Evolutionary conservation across 1,140 invertebrate genomes (phyloP), one percentile per base, ranked within the genome.

Genomic region (Formica selysi): DNA sequence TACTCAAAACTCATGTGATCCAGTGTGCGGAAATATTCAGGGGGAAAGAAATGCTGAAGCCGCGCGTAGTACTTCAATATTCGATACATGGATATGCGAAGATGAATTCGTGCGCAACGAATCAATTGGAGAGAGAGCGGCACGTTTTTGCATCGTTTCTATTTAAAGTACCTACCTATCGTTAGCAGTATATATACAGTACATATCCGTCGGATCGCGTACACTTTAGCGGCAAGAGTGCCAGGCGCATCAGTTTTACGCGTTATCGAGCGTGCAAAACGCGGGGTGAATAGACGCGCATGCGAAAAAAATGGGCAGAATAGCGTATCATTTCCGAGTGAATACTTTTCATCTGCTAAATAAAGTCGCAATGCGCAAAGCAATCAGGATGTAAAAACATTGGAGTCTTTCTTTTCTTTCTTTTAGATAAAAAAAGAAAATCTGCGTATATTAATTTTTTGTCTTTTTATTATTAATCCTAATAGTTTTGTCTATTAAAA

Each of bases 211-310:
- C 26, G 38, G 11, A 73, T 26, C 19, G 54, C 38, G 38, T 61
- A 81, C 61, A 74, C 29, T 61, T 62, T 8, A 41, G 19, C 26
- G 38, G 54, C 36, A 44, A 83, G 68, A 73, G 68, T 83, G 71
- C 36, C 32, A 19, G 16, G 26, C 51, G 51, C 78, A 81, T 81
- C 38, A 73, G 79, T 73, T 73, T 81, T 44, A 61, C n/a, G 79
- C 26, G 79, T 81, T 81, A 73, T 81, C 79, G 54, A 81, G 78
- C 65, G 38, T 44, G 38, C 26, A 73, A 81, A 81, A 73, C 26
- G 67, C 13, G 48, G 0, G 29, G 36, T n/a, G 36, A 38, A 57
- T 13, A 2, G 19, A 70, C 36, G 51, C 10, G 19, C 32, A 32
- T n/a, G 22, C 2, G 36, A 57, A 71, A 41, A 54, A 62, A 64